A percentile compares a stretch with the other conserved stretches of the same genome.
phyloP scores from a whole-genome alignment of 2,888 invertebrate species.

The Eumacrocentrus americanus region DNA sequence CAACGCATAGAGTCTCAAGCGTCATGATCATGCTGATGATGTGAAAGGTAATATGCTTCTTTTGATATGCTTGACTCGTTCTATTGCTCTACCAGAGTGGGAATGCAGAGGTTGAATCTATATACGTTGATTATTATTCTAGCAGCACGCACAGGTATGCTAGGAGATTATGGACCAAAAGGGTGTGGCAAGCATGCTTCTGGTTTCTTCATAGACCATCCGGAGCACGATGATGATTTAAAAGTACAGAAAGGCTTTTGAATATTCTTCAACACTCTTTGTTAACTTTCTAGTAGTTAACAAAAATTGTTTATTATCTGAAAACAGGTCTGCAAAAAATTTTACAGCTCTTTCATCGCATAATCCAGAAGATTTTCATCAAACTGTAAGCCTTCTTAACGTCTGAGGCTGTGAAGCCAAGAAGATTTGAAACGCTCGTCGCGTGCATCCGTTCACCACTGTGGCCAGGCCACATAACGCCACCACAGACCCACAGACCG shows the following conservation, averaged over 20 bases:
- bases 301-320: neutral
- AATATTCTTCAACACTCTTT: neutral
- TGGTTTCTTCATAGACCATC: slow-evolving; percentile 1
- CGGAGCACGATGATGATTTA: neutral
- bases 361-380: neutral
- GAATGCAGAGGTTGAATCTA: neutral
- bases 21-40: no score
- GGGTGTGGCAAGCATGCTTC: slow-evolving; percentile 23
- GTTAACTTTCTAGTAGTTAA: neutral
- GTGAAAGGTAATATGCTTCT: neutral
- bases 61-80: neutral
- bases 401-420: neutral
- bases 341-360: no score
- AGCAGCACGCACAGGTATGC: slow-evolving; percentile 4
- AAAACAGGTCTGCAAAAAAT: neutral
- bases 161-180: slow-evolving; percentile 3
- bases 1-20: no score
- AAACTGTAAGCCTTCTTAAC: no score
- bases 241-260: no score
- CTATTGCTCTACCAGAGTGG: neutral
- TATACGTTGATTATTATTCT: slow-evolving; percentile 4
- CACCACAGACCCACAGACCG: slow-evolving; percentile 12
- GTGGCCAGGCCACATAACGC: neutral
- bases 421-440: neutral
- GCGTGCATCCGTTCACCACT: slow-evolving; percentile 13